Evolutionary conservation across 1,140 invertebrate genomes (phyloP).

Genomic region (Oncopodura yosiiana): DNA sequence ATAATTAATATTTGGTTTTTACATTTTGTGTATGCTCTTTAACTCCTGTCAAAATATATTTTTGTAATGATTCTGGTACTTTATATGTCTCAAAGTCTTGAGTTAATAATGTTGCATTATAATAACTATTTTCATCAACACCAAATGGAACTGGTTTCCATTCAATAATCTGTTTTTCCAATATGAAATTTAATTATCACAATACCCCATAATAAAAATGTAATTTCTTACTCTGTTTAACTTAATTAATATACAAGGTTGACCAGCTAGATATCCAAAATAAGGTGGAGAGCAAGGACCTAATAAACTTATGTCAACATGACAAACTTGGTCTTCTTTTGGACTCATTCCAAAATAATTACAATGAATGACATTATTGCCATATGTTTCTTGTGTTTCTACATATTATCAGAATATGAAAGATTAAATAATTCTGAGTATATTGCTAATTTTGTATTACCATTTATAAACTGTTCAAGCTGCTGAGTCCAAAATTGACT

Average conservation of each 20-base stretch:
- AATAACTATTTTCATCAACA: constrained; percentile 34
- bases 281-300: constrained; percentile 51
- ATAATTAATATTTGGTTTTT: too few relatives aligned
- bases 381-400: background rate
- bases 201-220: background rate
- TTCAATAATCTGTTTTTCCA: background rate
- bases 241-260: constrained; percentile 74
- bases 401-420: background rate
- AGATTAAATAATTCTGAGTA: background rate
- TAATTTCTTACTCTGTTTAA: constrained; percentile 57
- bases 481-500: constrained; percentile 66
- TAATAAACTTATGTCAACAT: constrained; percentile 3
- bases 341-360: background rate
- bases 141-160: constrained; percentile 13
- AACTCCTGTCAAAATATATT: too few relatives aligned
- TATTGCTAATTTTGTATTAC: too few relatives aligned
- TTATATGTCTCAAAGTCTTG: background rate
- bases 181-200: background rate
- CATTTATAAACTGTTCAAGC: constrained; percentile 60
- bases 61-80: background rate
- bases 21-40: too few relatives aligned
- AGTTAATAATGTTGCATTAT: background rate
- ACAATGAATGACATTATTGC: background rate
- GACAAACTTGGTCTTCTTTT: constrained; percentile 5
- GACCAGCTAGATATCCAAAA: constrained; percentile 64